Conservation (phyloP, 2,113 vertebrate genomes). For the Elachura formosa region DNA sequence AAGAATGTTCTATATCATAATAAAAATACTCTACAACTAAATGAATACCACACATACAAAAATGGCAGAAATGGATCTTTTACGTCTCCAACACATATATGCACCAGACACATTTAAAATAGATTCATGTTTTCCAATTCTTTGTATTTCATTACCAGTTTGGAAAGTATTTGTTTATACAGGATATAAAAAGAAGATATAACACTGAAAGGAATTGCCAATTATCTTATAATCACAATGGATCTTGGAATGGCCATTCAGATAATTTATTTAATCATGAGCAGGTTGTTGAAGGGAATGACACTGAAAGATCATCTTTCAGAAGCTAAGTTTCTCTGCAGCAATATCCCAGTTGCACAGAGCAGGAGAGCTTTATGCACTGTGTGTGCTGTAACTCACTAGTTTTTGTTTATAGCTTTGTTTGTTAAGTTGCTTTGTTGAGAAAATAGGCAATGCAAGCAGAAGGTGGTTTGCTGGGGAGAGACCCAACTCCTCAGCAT, state of each 20-base stretch:
- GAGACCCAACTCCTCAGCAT: not conserved
- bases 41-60: not conserved
- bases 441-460: accelerated
- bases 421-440: not conserved
- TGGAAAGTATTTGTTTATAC: not conserved
- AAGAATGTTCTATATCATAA: not conserved
- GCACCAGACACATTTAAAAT: not conserved
- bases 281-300: not conserved
- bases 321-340: not conserved
- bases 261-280: not conserved
- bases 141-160: not conserved
- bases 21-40: not conserved
- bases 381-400: not conserved
- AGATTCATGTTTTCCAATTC: not conserved
- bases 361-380: not conserved
- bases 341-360: not conserved
- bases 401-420: not conserved
- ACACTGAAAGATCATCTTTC: not conserved
- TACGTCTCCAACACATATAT: not conserved
- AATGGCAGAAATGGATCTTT: not conserved
- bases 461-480: not conserved
- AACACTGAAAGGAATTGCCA: not conserved
- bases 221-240: not conserved
- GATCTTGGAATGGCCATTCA: not conserved
- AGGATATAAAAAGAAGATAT: not conserved